phyloP scores from a whole-genome alignment of 2,113 vertebrate genomes.

The Procavia capensis region DNA sequence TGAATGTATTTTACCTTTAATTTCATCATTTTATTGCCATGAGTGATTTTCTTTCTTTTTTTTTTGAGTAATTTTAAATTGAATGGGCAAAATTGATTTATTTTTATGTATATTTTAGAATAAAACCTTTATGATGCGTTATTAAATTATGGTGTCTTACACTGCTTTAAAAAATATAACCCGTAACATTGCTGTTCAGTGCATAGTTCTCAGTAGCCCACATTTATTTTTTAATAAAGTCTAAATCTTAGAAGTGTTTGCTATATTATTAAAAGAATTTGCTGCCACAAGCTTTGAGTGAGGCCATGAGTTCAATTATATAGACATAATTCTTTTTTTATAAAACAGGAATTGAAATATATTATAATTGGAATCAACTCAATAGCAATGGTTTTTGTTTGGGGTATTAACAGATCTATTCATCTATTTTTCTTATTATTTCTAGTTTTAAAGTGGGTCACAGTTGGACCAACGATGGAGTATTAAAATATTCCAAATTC shows the following conservation, averaged over 20 bases:
- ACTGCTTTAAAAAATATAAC: background rate
- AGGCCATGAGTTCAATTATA: background rate
- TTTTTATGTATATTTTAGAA: slow-evolving; percentile 22
- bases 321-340: background rate
- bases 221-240: background rate
- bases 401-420: background rate
- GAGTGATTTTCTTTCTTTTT: background rate
- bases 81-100: background rate
- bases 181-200: background rate
- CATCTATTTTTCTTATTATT: slow-evolving; percentile 1
- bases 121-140: background rate
- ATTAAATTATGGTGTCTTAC: background rate
- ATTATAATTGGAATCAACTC: background rate
- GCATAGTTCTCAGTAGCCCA: background rate
- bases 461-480: background rate
- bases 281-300: background rate
- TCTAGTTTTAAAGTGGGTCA: background rate
- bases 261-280: background rate
- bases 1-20: background rate
- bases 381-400: no score
- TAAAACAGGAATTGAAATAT: background rate
- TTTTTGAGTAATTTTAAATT: background rate
- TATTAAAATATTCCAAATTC: background rate
- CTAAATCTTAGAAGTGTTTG: background rate
- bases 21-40: background rate